phyloP scores from a whole-genome alignment of 2,113 vertebrate genomes.

The Chaenogobius annularis region DNA sequence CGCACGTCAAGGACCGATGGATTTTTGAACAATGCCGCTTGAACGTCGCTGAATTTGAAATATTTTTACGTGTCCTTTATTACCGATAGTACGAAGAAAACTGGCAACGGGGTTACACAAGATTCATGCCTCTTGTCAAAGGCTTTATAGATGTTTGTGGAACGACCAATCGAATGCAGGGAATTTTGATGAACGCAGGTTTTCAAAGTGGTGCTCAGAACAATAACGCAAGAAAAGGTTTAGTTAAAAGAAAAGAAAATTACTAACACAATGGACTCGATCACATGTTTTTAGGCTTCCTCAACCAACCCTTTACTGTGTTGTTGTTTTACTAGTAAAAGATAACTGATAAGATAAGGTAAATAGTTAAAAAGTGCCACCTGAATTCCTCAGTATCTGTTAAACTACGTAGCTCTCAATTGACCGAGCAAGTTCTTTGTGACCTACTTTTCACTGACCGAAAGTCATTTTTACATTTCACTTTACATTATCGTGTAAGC shows the following conservation, averaged over 20 bases:
- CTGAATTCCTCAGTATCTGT: no score
- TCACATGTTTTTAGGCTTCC: no score
- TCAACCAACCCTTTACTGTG: no score
- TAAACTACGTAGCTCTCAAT: neutral
- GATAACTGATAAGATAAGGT: no score
- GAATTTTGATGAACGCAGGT: neutral
- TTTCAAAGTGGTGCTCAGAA: neutral
- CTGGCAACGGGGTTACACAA: neutral
- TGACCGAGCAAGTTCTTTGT: neutral
- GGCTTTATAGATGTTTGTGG: neutral
- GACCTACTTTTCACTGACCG: neutral
- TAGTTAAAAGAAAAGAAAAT: neutral
- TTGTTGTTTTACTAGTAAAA: no score
- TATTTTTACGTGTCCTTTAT: neutral
- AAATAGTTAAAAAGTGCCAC: no score
- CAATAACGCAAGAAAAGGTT: neutral
- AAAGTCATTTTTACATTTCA: neutral
- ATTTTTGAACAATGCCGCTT: neutral
- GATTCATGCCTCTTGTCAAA: conserved; percentile 1
- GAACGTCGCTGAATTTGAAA: neutral
- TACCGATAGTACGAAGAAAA: neutral
- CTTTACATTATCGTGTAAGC: neutral
- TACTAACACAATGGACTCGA: no score
- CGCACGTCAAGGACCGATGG: neutral
- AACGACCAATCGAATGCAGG: neutral